A percentile compares a stretch with the other conserved stretches of the same genome.
Conservation (phyloP, 2,113 vertebrate species). For the Tylochromis polylepis region DNA sequence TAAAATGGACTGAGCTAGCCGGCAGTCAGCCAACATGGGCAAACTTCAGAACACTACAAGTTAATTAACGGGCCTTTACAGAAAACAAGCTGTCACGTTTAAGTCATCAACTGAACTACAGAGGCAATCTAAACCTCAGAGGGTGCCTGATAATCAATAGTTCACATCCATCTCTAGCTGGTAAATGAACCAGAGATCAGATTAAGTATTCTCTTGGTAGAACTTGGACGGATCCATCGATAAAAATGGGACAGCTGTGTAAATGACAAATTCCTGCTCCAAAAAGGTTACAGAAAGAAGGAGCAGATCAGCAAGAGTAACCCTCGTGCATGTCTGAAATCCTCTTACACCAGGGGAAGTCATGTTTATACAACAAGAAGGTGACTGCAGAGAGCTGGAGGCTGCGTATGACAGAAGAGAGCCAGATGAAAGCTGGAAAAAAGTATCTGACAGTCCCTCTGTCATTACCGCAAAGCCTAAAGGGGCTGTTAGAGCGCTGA, state of each 20-base stretch:
- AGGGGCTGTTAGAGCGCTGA: background rate
- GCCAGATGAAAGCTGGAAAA: background rate
- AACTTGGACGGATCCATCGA: background rate
- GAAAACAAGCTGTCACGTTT: background rate
- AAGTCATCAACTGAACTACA: background rate
- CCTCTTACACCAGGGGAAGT: background rate
- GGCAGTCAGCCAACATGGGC: background rate
- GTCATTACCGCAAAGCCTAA: background rate
- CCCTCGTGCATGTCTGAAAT: background rate
- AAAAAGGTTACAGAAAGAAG: background rate
- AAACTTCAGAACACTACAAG: background rate
- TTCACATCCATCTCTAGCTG: background rate
- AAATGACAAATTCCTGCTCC: background rate
- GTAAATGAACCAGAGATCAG: constrained; percentile 1
- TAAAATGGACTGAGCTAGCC: background rate
- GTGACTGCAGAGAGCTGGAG: background rate
- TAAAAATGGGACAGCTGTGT: background rate
- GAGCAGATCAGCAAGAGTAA: background rate
- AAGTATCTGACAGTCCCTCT: background rate
- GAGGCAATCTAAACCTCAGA: background rate
- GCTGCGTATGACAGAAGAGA: background rate
- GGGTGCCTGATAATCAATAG: constrained; percentile 3
- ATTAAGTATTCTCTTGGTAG: constrained; percentile 4
- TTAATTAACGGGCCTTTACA: background rate
- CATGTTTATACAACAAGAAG: constrained; percentile 16